Base-by-base conservation (phyloP, 1,140 invertebrate genomes). In the Heliconius hermathena region DNA sequence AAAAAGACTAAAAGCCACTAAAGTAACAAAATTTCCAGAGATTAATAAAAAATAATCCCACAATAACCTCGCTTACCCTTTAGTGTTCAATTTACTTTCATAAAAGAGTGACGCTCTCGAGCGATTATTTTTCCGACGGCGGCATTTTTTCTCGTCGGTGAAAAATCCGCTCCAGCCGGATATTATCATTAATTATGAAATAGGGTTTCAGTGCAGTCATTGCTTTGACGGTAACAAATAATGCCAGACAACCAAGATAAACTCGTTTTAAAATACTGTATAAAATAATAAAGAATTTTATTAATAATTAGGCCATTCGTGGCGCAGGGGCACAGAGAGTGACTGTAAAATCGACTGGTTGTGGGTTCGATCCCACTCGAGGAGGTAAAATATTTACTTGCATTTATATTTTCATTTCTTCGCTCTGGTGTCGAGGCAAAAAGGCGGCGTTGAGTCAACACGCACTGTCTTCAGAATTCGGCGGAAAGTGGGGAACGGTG, bases 171-270 rank as follows among this genome's bases (percentile, higher is more conserved):
- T 77, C 86, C 85, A 82, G 81, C 86, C 91, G 92, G 92, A 93
- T 91, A 93, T 92, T 91, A 91, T 90, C 91, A 89, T 94, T 92
- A 94, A 94, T 94, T 92, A 93, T 93, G 90, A 85, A 94, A 89
- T 87, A 81, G 83, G 84, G 84, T 84, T 89, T 83, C 79, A 76
- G 74, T 36, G 6, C 85, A 86, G 89, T 86, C 87, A 85, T 84
- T 83, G 79, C 80, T 83, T 76, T 87, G 87, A 86, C 90, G 84
- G 80, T 84, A 87, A 88, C 88, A 87, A 92, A 90, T 85, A 71
- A 81, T 75, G 75, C 71, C 71, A 80, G 79, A 82, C 81, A 81
- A 79, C 79, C 72, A 60, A n/a, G 71, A 73, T 73, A 80, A 73
- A 60, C 71, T 70, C 49, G 36, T 72, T 80, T 72, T 49, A 54